Evolutionary conservation across 2,888 invertebrate genomes (phyloP), one percentile per base, ranked within the genome.

Genomic region (Exephanes ischioxanthus): DNA sequence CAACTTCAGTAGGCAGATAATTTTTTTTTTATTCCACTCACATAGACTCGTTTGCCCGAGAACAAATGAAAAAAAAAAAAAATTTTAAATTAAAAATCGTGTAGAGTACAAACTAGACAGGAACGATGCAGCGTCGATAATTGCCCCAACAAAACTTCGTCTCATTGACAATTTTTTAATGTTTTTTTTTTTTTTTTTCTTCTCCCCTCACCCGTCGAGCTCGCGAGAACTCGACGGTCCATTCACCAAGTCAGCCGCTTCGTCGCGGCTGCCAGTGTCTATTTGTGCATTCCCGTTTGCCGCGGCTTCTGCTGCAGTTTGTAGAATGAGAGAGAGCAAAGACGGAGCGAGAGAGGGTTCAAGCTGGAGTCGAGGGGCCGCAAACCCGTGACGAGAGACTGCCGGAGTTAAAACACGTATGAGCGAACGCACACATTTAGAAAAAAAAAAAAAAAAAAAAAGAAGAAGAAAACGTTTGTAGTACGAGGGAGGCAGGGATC

Each of bases 201-300:
- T 83, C 77, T 76, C 33, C 61, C 53, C 37, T 58, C 19, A 37
- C 63, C 83, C 86, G 86, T 89, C 87, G 86, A 66, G 73, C 85
- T 83, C 84, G 80, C 83, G 77, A 77, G 83, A 86, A 73, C 80
- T 78, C 85, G 84, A 53, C 78, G 89, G 89, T 91, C 91, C 93
- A 93, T 93, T 93, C 93, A 92, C 92, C 88, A 89, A 82, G 71
- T 82, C 77, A 55, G 86, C 87, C 87, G 86, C 87, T 86, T 87
- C 84, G 86, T 86, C 88, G 86, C 73, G 75, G 55, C 76, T 30
- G 53, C 67, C 66, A 30, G 85, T 79, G 88, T 91, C 90, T 92
- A 91, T 91, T 90, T 90, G 90, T 89, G 92, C 92, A 89, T 92
- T 91, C 90, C 89, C 67, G 80, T 41, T 86, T 88, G 89, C 89